phyloP scores from a whole-genome alignment of 64 coral and sea anemone species.

The Dendronephthya gigantea region DNA sequence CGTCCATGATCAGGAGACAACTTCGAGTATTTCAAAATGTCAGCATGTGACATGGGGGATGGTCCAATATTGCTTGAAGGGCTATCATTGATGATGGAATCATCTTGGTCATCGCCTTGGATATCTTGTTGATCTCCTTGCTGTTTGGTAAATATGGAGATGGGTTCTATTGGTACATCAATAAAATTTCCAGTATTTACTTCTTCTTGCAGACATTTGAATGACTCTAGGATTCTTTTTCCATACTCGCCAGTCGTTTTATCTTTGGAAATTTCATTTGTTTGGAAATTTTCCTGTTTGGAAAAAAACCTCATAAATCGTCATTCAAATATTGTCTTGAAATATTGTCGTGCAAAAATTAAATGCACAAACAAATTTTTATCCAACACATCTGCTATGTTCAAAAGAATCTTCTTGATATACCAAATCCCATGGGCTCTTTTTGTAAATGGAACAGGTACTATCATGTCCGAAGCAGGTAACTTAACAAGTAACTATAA shows the following conservation, averaged over 20 bases:
- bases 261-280: neutral
- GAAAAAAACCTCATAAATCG: neutral
- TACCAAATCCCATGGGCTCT: no score
- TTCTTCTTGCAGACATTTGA: neutral
- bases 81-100: neutral
- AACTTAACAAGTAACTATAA: neutral
- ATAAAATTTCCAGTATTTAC: neutral
- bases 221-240: neutral
- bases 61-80: neutral
- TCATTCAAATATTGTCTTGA: neutral
- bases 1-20: neutral
- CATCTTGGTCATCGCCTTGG: neutral
- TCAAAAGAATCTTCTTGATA: no score
- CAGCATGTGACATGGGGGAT: neutral
- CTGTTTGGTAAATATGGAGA: neutral
- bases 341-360: no score
- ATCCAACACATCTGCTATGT: no score
- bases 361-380: no score
- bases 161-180: neutral
- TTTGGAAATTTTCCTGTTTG: neutral
- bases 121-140: neutral
- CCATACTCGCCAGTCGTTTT: neutral
- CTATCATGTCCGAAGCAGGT: no score
- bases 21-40: neutral
- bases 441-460: no score